Percentiles rank a stretch among this genome's conserved stretches.
These are phyloP conservation scores for Sphenopsis melanotis DNA, from an alignment of 2,797 vertebrate genomes.

Conservation along the genomic window DNA sequence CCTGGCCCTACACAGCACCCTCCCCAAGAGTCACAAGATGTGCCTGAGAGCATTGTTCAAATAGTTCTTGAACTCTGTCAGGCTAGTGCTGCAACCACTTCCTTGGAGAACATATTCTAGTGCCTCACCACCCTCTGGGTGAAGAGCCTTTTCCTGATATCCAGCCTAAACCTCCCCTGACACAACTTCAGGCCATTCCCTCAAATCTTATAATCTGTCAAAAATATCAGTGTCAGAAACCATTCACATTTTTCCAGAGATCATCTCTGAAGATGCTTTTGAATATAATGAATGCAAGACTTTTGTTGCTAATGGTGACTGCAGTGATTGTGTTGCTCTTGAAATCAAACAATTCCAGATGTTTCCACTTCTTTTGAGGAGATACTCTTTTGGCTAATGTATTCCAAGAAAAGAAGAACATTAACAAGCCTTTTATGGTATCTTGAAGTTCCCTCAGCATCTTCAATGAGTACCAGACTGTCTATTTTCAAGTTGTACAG, in stretches of 20 bases:
- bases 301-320: background rate
- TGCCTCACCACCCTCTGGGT: no score
- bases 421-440: accelerated
- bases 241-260: background rate
- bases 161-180: background rate
- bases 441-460: background rate
- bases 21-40: background rate
- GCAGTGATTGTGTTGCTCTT: background rate
- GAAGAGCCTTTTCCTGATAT: background rate
- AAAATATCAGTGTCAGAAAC: background rate
- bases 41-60: background rate
- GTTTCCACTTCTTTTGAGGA: background rate
- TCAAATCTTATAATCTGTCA: background rate
- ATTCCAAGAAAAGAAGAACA: background rate
- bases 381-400: background rate
- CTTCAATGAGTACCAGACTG: background rate
- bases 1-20: accelerated
- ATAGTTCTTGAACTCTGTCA: accelerated
- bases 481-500: background rate
- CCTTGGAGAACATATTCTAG: background rate
- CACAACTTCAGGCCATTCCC: background rate
- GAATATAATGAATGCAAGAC: background rate
- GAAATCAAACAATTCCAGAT: background rate
- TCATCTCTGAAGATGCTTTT: background rate
- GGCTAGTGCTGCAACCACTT: background rate